A percentile compares a stretch with the other conserved stretches of the same genome.
These are phyloP conservation scores for Tenthredo notha DNA, from an alignment of 2,888 invertebrate species.

Conservation along the genomic window DNA sequence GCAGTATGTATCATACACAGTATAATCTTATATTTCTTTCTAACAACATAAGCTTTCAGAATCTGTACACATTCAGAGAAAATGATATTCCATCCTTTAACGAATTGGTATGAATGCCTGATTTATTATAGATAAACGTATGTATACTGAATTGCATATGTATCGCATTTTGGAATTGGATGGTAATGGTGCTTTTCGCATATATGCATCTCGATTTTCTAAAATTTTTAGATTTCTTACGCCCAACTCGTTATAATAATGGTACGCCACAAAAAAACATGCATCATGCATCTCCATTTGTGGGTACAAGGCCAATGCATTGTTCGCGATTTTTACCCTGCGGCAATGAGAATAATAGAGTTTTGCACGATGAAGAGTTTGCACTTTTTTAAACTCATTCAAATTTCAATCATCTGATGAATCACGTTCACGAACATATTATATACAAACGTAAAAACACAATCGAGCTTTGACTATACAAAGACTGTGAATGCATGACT, in stretches of 20 bases:
- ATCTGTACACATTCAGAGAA: background rate
- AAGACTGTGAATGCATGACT: constrained; percentile 1
- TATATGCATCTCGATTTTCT: background rate
- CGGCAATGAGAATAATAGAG: background rate
- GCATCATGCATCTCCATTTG: background rate
- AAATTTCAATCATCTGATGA: constrained; percentile 15
- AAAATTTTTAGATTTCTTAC: background rate
- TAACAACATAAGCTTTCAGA: background rate
- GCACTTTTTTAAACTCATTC: background rate
- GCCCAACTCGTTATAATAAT: background rate
- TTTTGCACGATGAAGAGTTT: background rate
- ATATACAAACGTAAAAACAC: background rate
- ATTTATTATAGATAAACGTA: background rate
- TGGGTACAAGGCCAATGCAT: background rate
- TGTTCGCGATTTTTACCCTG: background rate
- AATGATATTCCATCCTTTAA: background rate
- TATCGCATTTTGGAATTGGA: background rate
- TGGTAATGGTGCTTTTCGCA: background rate
- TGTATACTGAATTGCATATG: background rate
- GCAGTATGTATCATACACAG: background rate
- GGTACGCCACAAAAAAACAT: background rate
- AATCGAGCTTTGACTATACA: background rate
- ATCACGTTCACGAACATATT: background rate
- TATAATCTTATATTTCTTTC: background rate
- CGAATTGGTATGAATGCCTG: background rate